Conservation (phyloP, 2,888 invertebrate genomes). For the Apamea epomidion region DNA sequence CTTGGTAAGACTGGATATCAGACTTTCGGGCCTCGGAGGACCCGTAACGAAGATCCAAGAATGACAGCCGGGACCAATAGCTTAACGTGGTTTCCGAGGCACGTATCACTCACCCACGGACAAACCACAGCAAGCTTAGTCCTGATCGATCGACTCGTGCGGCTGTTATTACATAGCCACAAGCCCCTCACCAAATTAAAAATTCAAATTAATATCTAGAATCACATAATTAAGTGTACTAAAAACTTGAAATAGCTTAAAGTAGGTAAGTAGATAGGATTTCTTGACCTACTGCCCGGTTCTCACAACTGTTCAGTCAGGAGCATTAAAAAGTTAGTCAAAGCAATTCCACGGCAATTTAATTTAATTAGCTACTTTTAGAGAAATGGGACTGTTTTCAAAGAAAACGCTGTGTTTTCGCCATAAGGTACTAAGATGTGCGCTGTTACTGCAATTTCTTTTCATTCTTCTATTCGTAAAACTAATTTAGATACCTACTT, state of each 20-base stretch:
- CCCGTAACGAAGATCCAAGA: too few species aligned
- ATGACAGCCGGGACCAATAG: too few species aligned
- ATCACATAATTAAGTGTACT: background rate
- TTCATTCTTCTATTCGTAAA: background rate
- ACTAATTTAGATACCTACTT: background rate
- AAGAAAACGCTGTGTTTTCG: background rate
- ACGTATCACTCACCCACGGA: too few species aligned
- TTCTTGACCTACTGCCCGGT: background rate
- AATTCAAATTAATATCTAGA: background rate
- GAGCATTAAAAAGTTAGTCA: slow-evolving; percentile 8
- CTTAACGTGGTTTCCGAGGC: too few species aligned
- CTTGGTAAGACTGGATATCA: too few species aligned
- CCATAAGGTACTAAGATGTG: too few species aligned
- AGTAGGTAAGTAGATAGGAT: background rate
- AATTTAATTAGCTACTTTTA: background rate
- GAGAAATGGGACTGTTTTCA: slow-evolving; percentile 18
- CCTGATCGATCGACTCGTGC: too few species aligned
- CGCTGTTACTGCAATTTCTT: background rate
- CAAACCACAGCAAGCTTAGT: too few species aligned
- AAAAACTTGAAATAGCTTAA: background rate
- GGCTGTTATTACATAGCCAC: too few species aligned
- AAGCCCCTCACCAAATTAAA: background rate
- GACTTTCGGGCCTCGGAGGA: too few species aligned
- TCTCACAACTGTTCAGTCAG: background rate
- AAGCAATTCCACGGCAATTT: slow-evolving; percentile 20